Evolutionary conservation across 2,113 vertebrate genomes (phyloP), one percentile per base, ranked within the genome.

Genomic region (Thunnus maccoyii): DNA sequence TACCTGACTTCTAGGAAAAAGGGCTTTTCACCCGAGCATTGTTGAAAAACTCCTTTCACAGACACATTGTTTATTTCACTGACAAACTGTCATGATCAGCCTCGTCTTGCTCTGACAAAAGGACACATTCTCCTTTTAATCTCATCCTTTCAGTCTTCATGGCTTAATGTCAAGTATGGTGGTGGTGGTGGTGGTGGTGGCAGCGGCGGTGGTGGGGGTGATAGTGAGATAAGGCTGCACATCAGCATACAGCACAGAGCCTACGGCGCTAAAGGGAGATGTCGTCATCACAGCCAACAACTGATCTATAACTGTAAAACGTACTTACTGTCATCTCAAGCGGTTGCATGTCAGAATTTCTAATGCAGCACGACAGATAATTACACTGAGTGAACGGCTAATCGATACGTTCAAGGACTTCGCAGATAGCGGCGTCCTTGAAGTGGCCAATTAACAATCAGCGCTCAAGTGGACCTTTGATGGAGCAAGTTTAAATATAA

Each of bases 321-420:
- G 88, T 55, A 68, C 77, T 22, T 1, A 25, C 78, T 86, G 89
- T 89, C 86, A 90, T 89, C 85, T 91, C 74, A 73, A 90, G 88
- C 85, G 74, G 85, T 75, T 58, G 83, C 84, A 68, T 64, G 79
- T 90, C 77, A 70, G 82, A 81, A 76, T 86, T 61, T 73, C 63
- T 87, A 91, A 92, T 84, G 84, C 85, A 18, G 69, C 47, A 2
- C 46, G 80, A 75, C 86, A 73, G 85, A 85, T 91, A 91, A 91
- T 91, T 79, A 81, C 86, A 57, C 75, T 7, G 80, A 84, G 82
- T 32, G 68, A 89, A 86, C 22, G 77, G 76, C 76, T 91, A 93
- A 93, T 94, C 92, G 56, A 93, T 94, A 88, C 78, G 67, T 80
- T 83, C 91, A 92, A 94, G 93, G 93, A 86, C 91, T 88, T 11